Evolutionary conservation across 2,113 vertebrate species (phyloP).

Genomic region (Bombycilla garrulus): DNA sequence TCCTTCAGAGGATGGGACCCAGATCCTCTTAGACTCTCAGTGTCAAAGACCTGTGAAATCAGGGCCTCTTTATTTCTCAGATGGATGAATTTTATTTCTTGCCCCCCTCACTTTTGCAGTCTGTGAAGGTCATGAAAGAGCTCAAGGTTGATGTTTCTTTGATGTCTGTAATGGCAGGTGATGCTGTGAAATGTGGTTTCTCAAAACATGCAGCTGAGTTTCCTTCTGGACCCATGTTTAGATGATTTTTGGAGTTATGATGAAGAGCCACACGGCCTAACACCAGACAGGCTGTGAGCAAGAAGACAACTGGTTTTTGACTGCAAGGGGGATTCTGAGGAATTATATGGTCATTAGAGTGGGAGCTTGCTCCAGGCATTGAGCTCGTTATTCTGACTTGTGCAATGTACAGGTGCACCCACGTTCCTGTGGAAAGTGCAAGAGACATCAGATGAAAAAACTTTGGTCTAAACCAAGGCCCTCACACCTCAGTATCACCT

Average conservation of each 20-base stretch:
- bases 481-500: not conserved
- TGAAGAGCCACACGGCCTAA: not conserved
- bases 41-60: not conserved
- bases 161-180: not conserved
- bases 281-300: not conserved
- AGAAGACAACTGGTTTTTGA: not conserved
- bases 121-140: not conserved
- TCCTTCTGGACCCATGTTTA: not conserved
- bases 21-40: not conserved
- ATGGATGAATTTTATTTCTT: not conserved
- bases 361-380: not conserved
- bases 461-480: not conserved
- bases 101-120: not conserved
- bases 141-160: not conserved
- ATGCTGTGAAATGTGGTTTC: not conserved
- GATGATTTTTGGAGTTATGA: not conserved
- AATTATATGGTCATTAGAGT: not conserved
- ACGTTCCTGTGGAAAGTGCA: not conserved
- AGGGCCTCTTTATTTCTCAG: not conserved
- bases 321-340: not conserved
- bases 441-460: not conserved
- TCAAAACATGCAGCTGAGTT: not conserved
- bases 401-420: not conserved
- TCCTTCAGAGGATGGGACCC: too few species aligned
- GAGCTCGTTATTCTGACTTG: not conserved